Evolutionary conservation across 2,797 vertebrate species (phyloP).

Genomic region (Pantherophis vulpinus): DNA sequence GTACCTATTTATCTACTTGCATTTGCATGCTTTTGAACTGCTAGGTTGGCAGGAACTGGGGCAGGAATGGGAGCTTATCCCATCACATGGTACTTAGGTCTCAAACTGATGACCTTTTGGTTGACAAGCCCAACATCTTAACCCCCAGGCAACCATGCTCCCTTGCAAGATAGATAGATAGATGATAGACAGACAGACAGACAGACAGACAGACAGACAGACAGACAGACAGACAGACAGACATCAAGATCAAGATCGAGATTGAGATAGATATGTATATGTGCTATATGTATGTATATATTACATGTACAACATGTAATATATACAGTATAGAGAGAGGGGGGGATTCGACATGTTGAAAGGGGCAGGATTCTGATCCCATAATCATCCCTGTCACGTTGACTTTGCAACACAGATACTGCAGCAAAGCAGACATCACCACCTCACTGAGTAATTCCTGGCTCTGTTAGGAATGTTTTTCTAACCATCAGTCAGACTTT

Average conservation of each 20-base stretch:
- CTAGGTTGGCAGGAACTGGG: neutral
- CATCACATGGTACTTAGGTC: neutral
- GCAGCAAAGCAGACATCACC: neutral
- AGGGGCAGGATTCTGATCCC: neutral
- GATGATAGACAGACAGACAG: too few species aligned
- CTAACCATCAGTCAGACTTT: neutral
- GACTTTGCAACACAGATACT: neutral
- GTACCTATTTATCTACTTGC: neutral
- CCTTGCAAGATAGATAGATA: neutral
- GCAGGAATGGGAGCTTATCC: neutral
- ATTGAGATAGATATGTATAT: too few species aligned
- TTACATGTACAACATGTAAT: too few species aligned
- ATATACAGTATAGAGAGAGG: neutral
- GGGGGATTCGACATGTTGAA: neutral
- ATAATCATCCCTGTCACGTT: neutral
- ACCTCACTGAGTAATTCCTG: neutral
- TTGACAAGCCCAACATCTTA: neutral
- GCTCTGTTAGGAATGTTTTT: neutral
- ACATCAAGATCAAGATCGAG: too few species aligned
- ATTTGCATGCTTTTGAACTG: neutral
- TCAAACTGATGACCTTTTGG: neutral
- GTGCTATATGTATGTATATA: too few species aligned
- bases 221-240: too few species aligned
- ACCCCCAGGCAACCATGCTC: neutral
- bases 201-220: neutral